Conservation (phyloP, 2,113 vertebrate genomes). For the Pyxicephalus adspersus region DNA sequence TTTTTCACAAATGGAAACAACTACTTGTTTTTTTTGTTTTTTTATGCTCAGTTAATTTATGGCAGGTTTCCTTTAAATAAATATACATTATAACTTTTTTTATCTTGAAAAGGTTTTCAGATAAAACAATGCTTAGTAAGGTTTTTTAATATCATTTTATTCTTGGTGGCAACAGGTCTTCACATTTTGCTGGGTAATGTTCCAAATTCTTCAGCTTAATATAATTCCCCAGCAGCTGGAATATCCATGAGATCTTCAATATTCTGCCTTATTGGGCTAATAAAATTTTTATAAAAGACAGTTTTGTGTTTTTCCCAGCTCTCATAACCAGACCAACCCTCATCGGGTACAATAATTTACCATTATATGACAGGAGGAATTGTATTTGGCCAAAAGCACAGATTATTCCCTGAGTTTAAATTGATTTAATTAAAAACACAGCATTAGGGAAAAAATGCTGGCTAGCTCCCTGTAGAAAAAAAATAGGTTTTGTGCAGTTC, state of each 20-base stretch:
- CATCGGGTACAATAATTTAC: conserved; percentile 1
- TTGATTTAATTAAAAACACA: too few relatives aligned
- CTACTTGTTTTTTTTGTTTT: too few relatives aligned
- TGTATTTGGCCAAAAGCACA: conserved; percentile 2
- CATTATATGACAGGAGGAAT: conserved; percentile 20
- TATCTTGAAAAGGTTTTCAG: too few relatives aligned
- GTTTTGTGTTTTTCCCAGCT: background rate
- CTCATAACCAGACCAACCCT: background rate
- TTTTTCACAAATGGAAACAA: too few relatives aligned
- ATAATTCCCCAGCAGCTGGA: conserved; percentile 15
- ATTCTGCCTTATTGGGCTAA: conserved; percentile 11
- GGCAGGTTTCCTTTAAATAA: too few relatives aligned
- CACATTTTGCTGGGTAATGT: background rate
- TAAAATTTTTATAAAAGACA: conserved; percentile 8
- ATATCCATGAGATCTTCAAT: background rate
- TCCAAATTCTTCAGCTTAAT: background rate
- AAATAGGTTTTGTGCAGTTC: too few relatives aligned
- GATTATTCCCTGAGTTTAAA: conserved; percentile 8
- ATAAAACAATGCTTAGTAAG: too few relatives aligned
- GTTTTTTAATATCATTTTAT: background rate
- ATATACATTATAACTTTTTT: too few relatives aligned
- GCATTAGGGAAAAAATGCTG: too few relatives aligned
- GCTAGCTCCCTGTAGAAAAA: too few relatives aligned
- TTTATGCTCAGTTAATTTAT: too few relatives aligned
- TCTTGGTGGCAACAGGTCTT: too few relatives aligned